phyloP scores from a whole-genome alignment of 2,888 invertebrate species.

The Ichneumoninae sp. region DNA sequence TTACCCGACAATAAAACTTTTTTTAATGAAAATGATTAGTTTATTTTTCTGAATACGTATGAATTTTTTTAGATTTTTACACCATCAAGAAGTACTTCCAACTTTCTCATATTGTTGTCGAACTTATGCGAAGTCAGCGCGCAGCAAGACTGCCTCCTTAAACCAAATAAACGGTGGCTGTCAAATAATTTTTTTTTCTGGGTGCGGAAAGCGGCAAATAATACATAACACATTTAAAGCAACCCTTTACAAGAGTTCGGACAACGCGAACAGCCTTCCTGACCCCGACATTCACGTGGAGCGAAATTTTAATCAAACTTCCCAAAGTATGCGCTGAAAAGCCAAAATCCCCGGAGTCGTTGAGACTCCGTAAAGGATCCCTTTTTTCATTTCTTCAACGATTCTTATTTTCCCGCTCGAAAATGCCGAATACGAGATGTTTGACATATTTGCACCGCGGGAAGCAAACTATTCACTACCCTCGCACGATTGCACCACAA shows the following conservation, averaged over 20 bases:
- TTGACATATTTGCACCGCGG: slow-evolving; percentile 77
- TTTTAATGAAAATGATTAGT: too few relatives aligned
- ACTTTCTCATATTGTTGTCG: too few relatives aligned
- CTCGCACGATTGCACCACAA: slow-evolving; percentile 55
- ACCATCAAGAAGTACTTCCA: too few relatives aligned
- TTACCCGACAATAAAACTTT: too few relatives aligned
- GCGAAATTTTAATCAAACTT: slow-evolving; percentile 75
- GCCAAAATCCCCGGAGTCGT: background rate
- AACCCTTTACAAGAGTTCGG: slow-evolving; percentile 46
- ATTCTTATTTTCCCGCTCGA: slow-evolving; percentile 65
- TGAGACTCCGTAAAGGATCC: background rate
- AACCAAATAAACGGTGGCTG: too few relatives aligned
- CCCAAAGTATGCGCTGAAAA: too few relatives aligned
- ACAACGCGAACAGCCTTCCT: background rate
- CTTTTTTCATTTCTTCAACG: slow-evolving; percentile 39
- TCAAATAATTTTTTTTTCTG: too few relatives aligned
- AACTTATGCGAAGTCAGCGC: too few relatives aligned
- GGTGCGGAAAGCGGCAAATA: slow-evolving; percentile 26
- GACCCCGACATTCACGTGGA: slow-evolving; percentile 1
- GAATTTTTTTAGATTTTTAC: too few relatives aligned
- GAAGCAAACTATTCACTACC: slow-evolving; percentile 76
- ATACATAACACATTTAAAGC: slow-evolving; percentile 47
- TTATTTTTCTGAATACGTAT: too few relatives aligned
- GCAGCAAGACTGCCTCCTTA: too few relatives aligned
- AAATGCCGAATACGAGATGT: slow-evolving; percentile 70